Evolutionary conservation across 2,113 vertebrate genomes (phyloP), one percentile per base, ranked within the genome.

Genomic region (Pluvianellus socialis): DNA sequence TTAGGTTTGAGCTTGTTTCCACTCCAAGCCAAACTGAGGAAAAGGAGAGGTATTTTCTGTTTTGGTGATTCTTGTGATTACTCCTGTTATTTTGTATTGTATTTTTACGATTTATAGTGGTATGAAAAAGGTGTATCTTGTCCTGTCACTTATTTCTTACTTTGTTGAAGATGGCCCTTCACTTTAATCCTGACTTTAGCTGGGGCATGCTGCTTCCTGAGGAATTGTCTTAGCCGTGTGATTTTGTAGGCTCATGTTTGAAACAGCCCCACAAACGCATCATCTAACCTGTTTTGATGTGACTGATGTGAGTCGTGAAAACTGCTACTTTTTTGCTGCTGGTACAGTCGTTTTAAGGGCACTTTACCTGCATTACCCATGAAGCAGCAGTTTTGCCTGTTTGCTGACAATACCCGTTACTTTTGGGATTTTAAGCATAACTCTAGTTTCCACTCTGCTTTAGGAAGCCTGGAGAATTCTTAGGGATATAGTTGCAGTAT

Each of bases 321-420:
- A 90, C 49, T n/a, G 53, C 38, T 76, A 1, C 30, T 35, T 62
- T 76, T 44, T 80, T 73, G 28, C 49, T 85, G 77, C 74, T 55
- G 16, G 42, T 92, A 19, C 28, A 71, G 40, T 67, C 3, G n/a
- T 80, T 95, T 85, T 59, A 42, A 91, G 62, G 70, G 28, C 49
- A 26, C 66, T 82, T 94, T 85, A 66, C 80, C 79, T 55, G 80
- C 58, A 33, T 75, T 90, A 27, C 28, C 66, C 63, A 27, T 5
- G 55, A 74, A 91, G 66, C 92, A 80, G 90, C 86, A 73, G 66
- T 94, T 95, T 47, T 85, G 50, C 50, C 45, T 67, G 27, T 40
- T 91, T 91, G 73, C 91, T 97, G 97, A 92, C 80, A 92, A 35
- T 86, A 86, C 42, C 90, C 52, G 30, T 94, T 83, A 33, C 84